phyloP scores from a whole-genome alignment of 2,888 invertebrate genomes.

The Invenusta paracnida region DNA sequence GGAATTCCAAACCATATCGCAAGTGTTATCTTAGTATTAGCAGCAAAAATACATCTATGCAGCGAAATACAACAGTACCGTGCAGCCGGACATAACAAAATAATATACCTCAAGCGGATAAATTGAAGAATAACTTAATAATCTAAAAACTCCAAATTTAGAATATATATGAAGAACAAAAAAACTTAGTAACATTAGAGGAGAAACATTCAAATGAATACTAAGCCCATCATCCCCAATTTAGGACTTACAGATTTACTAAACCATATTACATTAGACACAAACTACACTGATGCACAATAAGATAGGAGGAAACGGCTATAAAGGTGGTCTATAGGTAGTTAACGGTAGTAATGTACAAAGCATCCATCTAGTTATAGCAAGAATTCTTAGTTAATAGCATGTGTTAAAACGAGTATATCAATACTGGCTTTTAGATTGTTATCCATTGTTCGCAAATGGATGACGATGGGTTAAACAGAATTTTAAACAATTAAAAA shows the following conservation, averaged over 20 bases:
- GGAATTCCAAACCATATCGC: neutral
- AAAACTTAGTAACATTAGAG: neutral
- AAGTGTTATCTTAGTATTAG: conserved; percentile 16
- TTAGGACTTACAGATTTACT: neutral
- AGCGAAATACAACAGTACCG: conserved; percentile 26
- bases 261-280: neutral
- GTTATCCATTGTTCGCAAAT: too few relatives aligned
- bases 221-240: neutral
- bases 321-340: conserved; percentile 10
- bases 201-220: neutral
- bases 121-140: neutral
- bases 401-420: too few relatives aligned
- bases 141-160: neutral
- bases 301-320: neutral
- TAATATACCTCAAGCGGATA: conserved; percentile 22
- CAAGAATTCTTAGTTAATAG: too few relatives aligned
- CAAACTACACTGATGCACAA: conserved; percentile 20
- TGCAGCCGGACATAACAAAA: conserved; percentile 12
- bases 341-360: neutral
- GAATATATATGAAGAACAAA: neutral
- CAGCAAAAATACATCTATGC: conserved; percentile 8
- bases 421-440: too few relatives aligned
- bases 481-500: too few relatives aligned
- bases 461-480: too few relatives aligned
- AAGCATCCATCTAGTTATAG: conserved; percentile 7